Percentiles rank a stretch among this genome's conserved stretches.
Evolutionary conservation across 2,113 vertebrate genomes (phyloP).

Genomic region (Aptenodytes forsteri): DNA sequence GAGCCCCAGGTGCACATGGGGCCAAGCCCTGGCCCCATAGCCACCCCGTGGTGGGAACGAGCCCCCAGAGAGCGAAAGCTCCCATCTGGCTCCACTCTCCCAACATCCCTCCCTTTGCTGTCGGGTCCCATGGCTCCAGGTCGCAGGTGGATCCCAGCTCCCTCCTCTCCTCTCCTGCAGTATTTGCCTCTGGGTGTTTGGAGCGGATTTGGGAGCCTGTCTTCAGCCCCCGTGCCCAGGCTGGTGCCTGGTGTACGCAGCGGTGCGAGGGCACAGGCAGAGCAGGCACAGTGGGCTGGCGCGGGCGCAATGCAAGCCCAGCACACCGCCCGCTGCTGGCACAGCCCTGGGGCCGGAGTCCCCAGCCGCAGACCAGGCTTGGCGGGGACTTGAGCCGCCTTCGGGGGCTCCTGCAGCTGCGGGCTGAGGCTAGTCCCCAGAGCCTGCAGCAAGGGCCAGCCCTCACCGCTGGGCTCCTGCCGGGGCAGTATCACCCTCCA

Average conservation of each 20-base stretch:
- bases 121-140: accelerated
- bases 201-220: neutral
- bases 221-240: accelerated
- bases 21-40: neutral
- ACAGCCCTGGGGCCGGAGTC: neutral
- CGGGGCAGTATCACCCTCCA: neutral
- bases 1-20: neutral
- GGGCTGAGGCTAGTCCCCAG: neutral
- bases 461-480: neutral
- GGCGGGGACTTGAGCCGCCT: accelerated
- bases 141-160: neutral
- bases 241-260: neutral
- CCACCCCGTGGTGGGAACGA: accelerated
- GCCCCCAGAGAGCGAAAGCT: neutral
- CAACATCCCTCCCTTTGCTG: neutral
- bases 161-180: neutral
- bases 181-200: accelerated
- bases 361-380: neutral
- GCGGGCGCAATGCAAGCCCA: accelerated
- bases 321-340: accelerated
- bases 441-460: neutral
- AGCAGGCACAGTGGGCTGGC: neutral
- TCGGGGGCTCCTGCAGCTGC: neutral
- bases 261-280: neutral
- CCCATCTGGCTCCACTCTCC: neutral